phyloP scores from a whole-genome alignment of 1,140 invertebrate species.

The Lamellibrachia luymesi region DNA sequence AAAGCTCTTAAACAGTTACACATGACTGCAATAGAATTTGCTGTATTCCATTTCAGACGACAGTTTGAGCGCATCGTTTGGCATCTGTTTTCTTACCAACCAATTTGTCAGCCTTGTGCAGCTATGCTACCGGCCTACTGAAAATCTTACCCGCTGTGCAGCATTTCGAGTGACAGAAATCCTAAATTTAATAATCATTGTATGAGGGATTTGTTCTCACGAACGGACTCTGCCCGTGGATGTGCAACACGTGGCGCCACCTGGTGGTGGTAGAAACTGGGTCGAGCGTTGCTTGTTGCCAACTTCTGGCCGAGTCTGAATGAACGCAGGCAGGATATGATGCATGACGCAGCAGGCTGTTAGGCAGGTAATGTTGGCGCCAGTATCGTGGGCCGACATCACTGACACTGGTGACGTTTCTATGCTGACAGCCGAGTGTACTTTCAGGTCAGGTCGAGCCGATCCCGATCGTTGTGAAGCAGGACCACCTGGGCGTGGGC shows the following conservation, averaged over 20 bases:
- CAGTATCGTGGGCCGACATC: background rate
- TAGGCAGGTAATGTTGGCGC: background rate
- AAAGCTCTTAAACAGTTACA: background rate
- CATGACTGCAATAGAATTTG: background rate
- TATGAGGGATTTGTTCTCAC: background rate
- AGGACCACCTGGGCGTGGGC: constrained; percentile 41
- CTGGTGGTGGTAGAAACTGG: background rate
- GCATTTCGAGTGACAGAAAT: background rate
- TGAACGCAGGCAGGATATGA: background rate
- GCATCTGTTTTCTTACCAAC: background rate
- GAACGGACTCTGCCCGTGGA: background rate
- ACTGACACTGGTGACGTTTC: background rate
- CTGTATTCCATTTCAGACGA: background rate
- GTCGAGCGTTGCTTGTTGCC: background rate
- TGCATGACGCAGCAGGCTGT: background rate
- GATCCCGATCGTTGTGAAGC: constrained; percentile 36
- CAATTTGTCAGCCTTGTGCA: too few species aligned
- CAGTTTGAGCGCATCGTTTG: background rate
- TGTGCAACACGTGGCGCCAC: background rate
- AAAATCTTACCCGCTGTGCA: background rate
- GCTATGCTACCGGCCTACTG: background rate
- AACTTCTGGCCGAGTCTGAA: background rate
- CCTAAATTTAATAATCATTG: background rate
- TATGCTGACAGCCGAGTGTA: background rate
- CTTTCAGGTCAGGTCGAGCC: constrained; percentile 38